A percentile compares a stretch with the other conserved stretches of the same genome.
phyloP scores from a whole-genome alignment of 2,888 invertebrate genomes.

The Frankliniella fusca region DNA sequence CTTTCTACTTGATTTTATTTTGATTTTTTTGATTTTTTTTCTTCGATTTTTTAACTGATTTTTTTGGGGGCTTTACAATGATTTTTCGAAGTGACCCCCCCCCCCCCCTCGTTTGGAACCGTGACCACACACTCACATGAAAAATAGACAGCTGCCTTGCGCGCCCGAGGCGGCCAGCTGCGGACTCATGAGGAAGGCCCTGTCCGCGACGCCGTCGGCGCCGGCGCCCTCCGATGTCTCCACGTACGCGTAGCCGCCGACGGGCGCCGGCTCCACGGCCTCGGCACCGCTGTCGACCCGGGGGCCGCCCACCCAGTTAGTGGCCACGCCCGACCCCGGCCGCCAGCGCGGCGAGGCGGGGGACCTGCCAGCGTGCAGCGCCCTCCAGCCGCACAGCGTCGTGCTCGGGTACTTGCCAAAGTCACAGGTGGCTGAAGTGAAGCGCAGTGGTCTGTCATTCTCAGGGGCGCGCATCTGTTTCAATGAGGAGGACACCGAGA shows the following conservation, averaged over 20 bases:
- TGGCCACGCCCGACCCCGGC: slow-evolving; percentile 46
- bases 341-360: slow-evolving; percentile 42
- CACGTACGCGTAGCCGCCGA: slow-evolving; percentile 51
- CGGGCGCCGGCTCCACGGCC: slow-evolving; percentile 36
- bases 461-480: too few species aligned
- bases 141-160: slow-evolving; percentile 52
- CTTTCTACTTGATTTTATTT: too few species aligned
- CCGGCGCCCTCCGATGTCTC: slow-evolving; percentile 49
- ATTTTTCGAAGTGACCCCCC: too few species aligned
- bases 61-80: too few species aligned
- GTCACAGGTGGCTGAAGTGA: slow-evolving; percentile 44
- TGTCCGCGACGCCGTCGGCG: slow-evolving; percentile 40
- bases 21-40: too few species aligned
- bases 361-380: slow-evolving; percentile 39
- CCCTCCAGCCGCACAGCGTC: slow-evolving; percentile 48
- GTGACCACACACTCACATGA: slow-evolving; percentile 40
- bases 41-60: too few species aligned
- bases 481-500: too few species aligned
- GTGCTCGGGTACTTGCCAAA: slow-evolving; percentile 44
- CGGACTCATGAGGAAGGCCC: slow-evolving; percentile 49
- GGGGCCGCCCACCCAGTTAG: slow-evolving; percentile 51
- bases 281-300: slow-evolving; percentile 45
- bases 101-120: too few species aligned
- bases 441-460: too few species aligned
- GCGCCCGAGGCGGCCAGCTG: slow-evolving; percentile 50